Evolutionary conservation across 1,140 invertebrate species (phyloP).

Genomic region (Aphelenchoides fujianensis): DNA sequence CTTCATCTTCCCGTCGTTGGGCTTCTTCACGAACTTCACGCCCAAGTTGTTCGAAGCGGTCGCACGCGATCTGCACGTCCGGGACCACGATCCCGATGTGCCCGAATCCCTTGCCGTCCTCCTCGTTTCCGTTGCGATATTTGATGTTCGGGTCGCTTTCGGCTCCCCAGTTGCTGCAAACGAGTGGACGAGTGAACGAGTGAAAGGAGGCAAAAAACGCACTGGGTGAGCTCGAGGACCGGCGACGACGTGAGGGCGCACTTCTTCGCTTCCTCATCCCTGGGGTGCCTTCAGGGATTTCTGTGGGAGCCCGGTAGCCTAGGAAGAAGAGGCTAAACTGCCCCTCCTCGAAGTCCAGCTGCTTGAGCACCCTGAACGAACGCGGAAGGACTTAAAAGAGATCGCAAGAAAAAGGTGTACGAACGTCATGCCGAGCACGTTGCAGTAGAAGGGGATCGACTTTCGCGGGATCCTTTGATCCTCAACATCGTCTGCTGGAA

Average conservation of each 20-base stretch:
- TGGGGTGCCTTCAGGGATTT: slow-evolving; percentile 72
- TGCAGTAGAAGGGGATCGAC: slow-evolving; percentile 83
- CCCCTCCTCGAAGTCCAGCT: slow-evolving; percentile 81
- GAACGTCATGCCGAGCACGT: slow-evolving; percentile 80
- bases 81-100: slow-evolving; percentile 86
- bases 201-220: slow-evolving; percentile 61
- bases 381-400: no score
- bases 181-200: slow-evolving; percentile 21
- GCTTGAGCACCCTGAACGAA: slow-evolving; percentile 72
- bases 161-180: slow-evolving; percentile 84
- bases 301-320: slow-evolving; percentile 77
- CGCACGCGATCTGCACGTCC: slow-evolving; percentile 80
- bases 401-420: no score
- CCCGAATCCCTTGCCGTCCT: slow-evolving; percentile 78
- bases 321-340: slow-evolving; percentile 89
- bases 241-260: slow-evolving; percentile 81
- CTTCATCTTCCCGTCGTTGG: slow-evolving; percentile 77
- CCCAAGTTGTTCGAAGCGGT: slow-evolving; percentile 79
- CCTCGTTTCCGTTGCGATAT: slow-evolving; percentile 85
- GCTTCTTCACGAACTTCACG: slow-evolving; percentile 84
- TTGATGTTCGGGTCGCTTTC: slow-evolving; percentile 74
- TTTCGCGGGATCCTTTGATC: slow-evolving; percentile 78
- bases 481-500: slow-evolving; percentile 94
- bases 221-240: slow-evolving; percentile 90
- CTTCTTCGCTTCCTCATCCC: slow-evolving; percentile 70